Evolutionary conservation across 2,888 invertebrate genomes (phyloP).

Genomic region (Drosophila hamatofila): DNA sequence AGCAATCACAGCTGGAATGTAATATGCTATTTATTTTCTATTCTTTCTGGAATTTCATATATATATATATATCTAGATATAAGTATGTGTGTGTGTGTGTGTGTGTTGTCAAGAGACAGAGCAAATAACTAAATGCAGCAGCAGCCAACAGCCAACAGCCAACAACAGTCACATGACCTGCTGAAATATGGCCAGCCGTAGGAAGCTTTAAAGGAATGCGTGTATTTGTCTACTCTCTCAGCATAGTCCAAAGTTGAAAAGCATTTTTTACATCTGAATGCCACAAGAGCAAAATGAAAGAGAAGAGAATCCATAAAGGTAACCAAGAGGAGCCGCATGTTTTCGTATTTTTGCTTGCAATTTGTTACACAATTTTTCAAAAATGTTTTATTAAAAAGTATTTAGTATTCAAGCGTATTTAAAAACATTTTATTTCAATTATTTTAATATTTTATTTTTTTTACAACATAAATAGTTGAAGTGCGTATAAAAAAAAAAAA

Average conservation of each 20-base stretch:
- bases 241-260: background rate
- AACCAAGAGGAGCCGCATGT: too few relatives aligned
- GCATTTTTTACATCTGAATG: slow-evolving; percentile 3
- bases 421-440: too few relatives aligned
- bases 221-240: background rate
- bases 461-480: too few relatives aligned
- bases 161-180: background rate
- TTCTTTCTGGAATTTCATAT: background rate
- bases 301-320: background rate
- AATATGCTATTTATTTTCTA: background rate
- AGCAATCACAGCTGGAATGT: slow-evolving; percentile 9
- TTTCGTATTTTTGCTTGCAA: too few relatives aligned
- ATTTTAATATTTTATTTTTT: too few relatives aligned
- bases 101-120: too few relatives aligned
- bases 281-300: background rate
- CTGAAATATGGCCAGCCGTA: background rate
- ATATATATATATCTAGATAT: too few relatives aligned
- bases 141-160: too few relatives aligned
- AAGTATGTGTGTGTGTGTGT: background rate
- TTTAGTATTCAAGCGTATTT: too few relatives aligned
- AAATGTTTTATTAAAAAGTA: too few relatives aligned
- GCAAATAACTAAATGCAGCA: slow-evolving; percentile 3
- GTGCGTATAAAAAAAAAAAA: too few relatives aligned
- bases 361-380: too few relatives aligned
- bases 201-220: background rate